Base-by-base conservation (phyloP, 2,797 vertebrate species). In the Xenentodon cancila region DNA sequence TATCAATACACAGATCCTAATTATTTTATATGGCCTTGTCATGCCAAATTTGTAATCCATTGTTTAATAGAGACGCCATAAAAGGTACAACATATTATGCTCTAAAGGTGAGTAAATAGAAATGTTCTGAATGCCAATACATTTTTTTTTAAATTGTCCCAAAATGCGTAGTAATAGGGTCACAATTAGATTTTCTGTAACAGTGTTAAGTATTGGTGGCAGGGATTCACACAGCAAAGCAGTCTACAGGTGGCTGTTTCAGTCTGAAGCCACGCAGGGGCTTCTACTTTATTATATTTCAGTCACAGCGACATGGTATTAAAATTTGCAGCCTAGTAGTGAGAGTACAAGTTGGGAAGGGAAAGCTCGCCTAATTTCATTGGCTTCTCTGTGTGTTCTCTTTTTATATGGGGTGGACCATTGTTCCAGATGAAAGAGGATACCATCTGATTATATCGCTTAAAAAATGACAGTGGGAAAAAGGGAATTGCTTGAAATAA, bases 361-460 rank as follows among this genome's bases (percentile, higher is more conserved):
- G 40, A 56, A 12, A 56, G 53, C 16, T 16, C 53, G n/a, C 15
- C 40, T 25, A 25, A 1, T 5, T 9, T 8, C 17, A 44, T 56
- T 44, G 53, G 53, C 25, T 40, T n/a, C 11, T 56, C 40, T 16
- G 27, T n/a, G 43, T 25, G 25, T 43, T 56, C 40, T 44, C n/a
- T 44, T 44, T 40, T 56, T 56, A 56, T 56, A 19, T 9, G 16
- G 5, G 22, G 1, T 16, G 12, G 17, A 25, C 25, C 17, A 27
- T 25, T 18, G 22, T 32, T 2, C 5, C 30, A 51, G 2, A 32
- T 52, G 27, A 52, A 9, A 17, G 18, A 52, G 50, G 9, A 18
- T 4, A 37, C 34, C 34, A 37, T 37, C 12, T 37, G 5, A 37
- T 37, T 13, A 37, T 3, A 37, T 37, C 9, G 1, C 30, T 32